A percentile compares a stretch with the other conserved stretches of the same genome.
Conservation (phyloP, 2,797 vertebrate genomes). For the Acanthornis magna region DNA sequence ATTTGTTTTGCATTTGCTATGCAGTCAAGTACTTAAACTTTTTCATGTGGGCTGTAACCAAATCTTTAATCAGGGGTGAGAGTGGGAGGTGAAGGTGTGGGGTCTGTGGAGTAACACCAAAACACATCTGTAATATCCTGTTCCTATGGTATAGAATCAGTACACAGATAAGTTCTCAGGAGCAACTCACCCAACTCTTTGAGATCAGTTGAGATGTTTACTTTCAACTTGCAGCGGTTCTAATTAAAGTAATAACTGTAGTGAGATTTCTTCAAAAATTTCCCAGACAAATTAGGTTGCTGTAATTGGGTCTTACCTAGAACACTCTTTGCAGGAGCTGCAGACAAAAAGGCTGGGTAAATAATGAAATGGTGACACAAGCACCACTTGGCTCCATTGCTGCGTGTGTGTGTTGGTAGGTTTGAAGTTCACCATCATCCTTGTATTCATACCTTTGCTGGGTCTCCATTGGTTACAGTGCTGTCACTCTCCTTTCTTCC, state of each 20-base stretch:
- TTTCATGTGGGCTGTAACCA: not conserved
- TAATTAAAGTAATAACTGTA: not conserved
- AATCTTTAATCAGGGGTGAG: not conserved
- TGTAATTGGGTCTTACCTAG: not conserved
- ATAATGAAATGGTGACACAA: not conserved
- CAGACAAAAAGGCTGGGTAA: not conserved
- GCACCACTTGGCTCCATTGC: not conserved
- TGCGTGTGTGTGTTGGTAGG: not conserved
- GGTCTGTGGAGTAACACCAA: not conserved
- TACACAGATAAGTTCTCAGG: not conserved
- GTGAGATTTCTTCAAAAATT: not conserved
- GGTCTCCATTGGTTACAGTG: accelerated
- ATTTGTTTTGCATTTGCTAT: not conserved
- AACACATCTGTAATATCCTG: not conserved
- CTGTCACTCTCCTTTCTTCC: not conserved
- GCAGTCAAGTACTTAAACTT: not conserved
- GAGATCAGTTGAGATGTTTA: not conserved
- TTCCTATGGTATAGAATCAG: not conserved
- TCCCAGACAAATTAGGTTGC: not conserved
- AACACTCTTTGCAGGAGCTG: not conserved
- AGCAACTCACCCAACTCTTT: not conserved
- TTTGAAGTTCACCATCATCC: not conserved
- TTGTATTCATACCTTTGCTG: not conserved
- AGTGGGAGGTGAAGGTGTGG: not conserved
- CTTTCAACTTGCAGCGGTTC: not conserved